Evolutionary conservation across 2,113 vertebrate genomes (phyloP), one percentile per base, ranked within the genome.

Genomic region (Murina feae): DNA sequence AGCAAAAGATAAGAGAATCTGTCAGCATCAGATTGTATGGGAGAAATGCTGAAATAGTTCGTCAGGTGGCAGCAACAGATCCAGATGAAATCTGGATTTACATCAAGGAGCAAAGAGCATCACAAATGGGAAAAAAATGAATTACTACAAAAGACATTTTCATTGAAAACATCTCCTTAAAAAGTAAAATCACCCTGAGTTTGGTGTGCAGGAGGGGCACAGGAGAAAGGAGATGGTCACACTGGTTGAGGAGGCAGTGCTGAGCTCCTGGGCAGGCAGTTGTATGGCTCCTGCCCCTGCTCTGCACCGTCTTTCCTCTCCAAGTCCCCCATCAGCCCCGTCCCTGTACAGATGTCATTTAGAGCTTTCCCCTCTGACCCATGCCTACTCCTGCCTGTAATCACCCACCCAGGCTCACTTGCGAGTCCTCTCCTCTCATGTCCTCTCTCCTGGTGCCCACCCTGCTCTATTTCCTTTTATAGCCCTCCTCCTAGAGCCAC

Each of bases 251-350:
- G 20, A 12, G 20, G 65, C 5, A 6, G 25, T 9, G 10, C 69
- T 2, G 55, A 37, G 35, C 39, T 16, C 6, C 32, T 1, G 47
- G 42, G 8, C 66, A 28, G 42, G 8, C 66, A 28, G n/a, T 2
- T 9, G 1, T 18, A 2, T 3, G 13, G 35, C 47, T 28, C 66
- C 11, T 4, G 14, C 12, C 1, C 6, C 58, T 66, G 0, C 11
- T 42, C 55, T 44, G 32, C n/a, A 5, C 7, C 4, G 39, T 37
- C 51, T 58, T 35, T 35, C 80, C 81, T 85, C 71, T 44, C n/a
- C 7, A 32, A 20, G 11, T 21, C 17, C 58, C 12, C 25, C 68
- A 35, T 17, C 0, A 10, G 14, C 66, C 65, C 21, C 4, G 13
- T 4, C 30, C 17, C 47, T 5, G 20, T 65, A 16, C 11, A 32